Base-by-base conservation (phyloP, 2,888 invertebrate genomes). In the Lepidonotus clava region DNA sequence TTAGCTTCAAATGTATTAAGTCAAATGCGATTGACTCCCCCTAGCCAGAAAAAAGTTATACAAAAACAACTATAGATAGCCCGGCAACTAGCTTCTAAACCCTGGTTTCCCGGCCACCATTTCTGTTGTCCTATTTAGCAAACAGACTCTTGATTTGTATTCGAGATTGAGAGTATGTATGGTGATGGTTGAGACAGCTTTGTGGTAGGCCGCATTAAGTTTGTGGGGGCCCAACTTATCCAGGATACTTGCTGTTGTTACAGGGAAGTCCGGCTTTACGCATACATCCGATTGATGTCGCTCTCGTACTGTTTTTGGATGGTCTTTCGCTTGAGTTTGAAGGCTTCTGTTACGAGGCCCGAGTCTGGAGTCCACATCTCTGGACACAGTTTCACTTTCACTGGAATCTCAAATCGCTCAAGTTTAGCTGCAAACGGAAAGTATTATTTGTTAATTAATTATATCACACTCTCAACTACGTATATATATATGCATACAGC, bases 281-380 rank as follows among this genome's bases (percentile, higher is more conserved):
- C 86, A 56, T 99, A 99, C 97, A 99, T 98, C 91, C 97, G 96
- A 94, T 97, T 97, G 92, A 99, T 98, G 95, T 98, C 98, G 90
- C 97, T 96, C 95, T 97, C 96, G 95, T 98, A 99, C 91, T 96
- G 96, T 90, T 98, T 97, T 95, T 98, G 98, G 91, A 99, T 98
- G 94, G 97, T 97, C 96, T 98, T 98, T 92, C 99, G 96, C 95
- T 98, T 99, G 94, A 99, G 95, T 95, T 99, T 99, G 95, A 99
- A 98, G 86, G 99, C 99, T 90, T 99, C 99, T 46, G 99, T 99
- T 14, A 99, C 98, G 80, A 99, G 96, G 86, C 98, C 99, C 96
- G 97, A 97, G 93, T 99, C 99, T 0, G 99, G 99, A 0, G 98
- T 98, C 99, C 99, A 99, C 88, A 97, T 97, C 92, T 99, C 99